Evolutionary conservation across 2,113 vertebrate species (phyloP).

Genomic region (Empidonax alnorum): DNA sequence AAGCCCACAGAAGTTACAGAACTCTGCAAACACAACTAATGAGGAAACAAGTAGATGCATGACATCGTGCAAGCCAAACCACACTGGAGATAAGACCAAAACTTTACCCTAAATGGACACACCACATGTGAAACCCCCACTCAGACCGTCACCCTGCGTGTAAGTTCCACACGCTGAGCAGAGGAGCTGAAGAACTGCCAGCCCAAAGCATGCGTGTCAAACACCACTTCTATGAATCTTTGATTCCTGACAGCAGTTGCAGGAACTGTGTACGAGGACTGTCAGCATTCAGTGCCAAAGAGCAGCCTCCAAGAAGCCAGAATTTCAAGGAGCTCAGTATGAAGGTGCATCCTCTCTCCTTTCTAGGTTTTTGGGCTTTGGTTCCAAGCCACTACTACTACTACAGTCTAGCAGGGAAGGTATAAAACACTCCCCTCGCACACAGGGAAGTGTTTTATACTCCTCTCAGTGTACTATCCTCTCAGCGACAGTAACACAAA

Average conservation of each 20-base stretch:
- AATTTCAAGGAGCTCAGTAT: fast-evolving
- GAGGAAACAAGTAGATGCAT: not conserved
- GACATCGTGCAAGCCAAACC: not conserved
- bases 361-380: not conserved
- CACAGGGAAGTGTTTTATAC: not conserved
- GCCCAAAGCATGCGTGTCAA: not conserved
- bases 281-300: not conserved
- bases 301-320: not conserved
- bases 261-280: not conserved
- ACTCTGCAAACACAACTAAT: conserved; percentile 34
- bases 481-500: not conserved
- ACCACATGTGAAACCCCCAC: not conserved
- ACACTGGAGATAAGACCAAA: not conserved
- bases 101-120: conserved; percentile 59
- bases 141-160: fast-evolving
- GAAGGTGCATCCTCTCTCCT: not conserved
- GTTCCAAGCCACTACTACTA: not conserved
- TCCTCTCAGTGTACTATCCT: not conserved
- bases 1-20: conserved; percentile 3
- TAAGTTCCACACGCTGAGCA: not conserved
- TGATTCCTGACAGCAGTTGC: not conserved
- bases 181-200: not conserved
- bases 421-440: not conserved
- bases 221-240: not conserved
- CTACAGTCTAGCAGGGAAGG: not conserved